phyloP scores from a whole-genome alignment of 2,888 invertebrate species.

The Selenia dentaria region DNA sequence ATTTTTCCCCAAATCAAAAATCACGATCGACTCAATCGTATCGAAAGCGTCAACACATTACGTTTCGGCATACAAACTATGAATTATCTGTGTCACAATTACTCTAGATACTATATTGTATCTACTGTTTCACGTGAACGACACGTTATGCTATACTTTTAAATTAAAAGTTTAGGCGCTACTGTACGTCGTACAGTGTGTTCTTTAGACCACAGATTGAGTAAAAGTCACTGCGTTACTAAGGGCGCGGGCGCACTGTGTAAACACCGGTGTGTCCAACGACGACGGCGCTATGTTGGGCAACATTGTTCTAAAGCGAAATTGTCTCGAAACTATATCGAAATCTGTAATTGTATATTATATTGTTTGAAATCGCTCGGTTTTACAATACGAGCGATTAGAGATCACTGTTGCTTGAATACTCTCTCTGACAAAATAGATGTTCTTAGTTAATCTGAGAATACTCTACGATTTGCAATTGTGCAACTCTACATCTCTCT shows the following conservation, averaged over 20 bases:
- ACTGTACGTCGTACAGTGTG: background rate
- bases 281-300: slow-evolving; percentile 6
- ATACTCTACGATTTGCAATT: background rate
- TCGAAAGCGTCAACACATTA: too few species aligned
- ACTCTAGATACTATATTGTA: too few species aligned
- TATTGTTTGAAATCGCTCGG: slow-evolving; percentile 9
- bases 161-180: background rate
- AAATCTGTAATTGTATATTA: slow-evolving; percentile 25
- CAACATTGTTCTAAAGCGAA: slow-evolving; percentile 13
- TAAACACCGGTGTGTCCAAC: slow-evolving; percentile 6
- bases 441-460: too few species aligned
- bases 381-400: slow-evolving; percentile 11
- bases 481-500: background rate
- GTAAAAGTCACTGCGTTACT: slow-evolving; percentile 24
- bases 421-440: too few species aligned
- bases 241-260: slow-evolving; percentile 36
- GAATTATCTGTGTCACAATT: too few species aligned
- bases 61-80: too few species aligned
- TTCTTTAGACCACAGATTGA: background rate
- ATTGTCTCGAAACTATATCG: slow-evolving; percentile 25
- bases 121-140: too few species aligned
- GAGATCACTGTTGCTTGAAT: slow-evolving; percentile 9
- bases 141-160: too few species aligned
- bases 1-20: too few species aligned
- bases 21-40: too few species aligned